Evolutionary conservation across 2,113 vertebrate genomes (phyloP), one percentile per base, ranked within the genome.

Genomic region (Numida meleagris): DNA sequence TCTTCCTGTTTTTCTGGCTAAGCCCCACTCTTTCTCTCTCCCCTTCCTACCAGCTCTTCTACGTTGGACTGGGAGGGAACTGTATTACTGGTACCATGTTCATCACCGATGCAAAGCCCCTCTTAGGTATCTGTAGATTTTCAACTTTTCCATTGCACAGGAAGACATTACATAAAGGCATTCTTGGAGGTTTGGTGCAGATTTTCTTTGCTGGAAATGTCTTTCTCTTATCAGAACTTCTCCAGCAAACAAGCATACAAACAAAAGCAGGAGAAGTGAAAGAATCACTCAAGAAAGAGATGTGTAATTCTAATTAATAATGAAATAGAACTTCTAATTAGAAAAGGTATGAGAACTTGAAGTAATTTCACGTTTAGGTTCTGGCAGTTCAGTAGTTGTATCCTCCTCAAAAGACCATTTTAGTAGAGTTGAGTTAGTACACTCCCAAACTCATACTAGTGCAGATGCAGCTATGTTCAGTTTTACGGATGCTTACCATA

Each of bases 1-100:
- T 93, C 46, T 66, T 70, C 46, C 24, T 27, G 14, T 74, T 74
- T 73, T 27, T 40, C 45, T 88, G 76, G 21, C 45, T 88, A 6
- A 3, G 14, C 6, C 34, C 25, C 25, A 5, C 51, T 12, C 40
- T 57, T 42, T 33, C 38, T 38, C 14, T n/a, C 14, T 25, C 27
- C 15, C 21, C 59, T n/a, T 87, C 27, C 34, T 46, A 29, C 12
- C 33, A 89, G 62, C 61, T 79, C 20, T 83, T 93, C 66, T 88
- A 27, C 55, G 46, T 13, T 14, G 43, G 20, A 31, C 53, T 57
- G 12, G 18, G 36, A 74, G 10, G 25, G 61, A 75, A 6, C 15
- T n/a, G 0, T 46, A 7, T 68, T n/a, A 34, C 33, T 10, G 5
- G 48, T 5, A 19, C 43, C 53, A 4, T 25, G 40, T 71, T 83